A percentile compares a stretch with the other conserved stretches of the same genome.
Conservation (phyloP, 92 coral and sea anemone genomes). For the Phenganax subtilis region DNA sequence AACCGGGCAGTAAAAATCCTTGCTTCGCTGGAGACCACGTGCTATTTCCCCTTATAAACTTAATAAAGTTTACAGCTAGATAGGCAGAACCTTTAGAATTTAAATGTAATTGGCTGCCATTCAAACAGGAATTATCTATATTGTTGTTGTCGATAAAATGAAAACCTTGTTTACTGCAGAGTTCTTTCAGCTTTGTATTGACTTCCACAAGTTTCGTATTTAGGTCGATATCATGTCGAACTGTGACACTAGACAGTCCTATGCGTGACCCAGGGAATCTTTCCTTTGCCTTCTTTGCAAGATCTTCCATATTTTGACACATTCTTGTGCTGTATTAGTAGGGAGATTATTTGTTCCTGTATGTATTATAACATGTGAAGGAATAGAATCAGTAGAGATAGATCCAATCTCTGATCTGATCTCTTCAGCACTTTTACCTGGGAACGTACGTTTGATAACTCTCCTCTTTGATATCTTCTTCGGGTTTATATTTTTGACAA, state of each 20-base stretch:
- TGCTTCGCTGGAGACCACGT: too few species aligned
- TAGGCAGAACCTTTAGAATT: slow-evolving; percentile 36
- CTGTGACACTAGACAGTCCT: slow-evolving; percentile 48
- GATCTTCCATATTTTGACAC: slow-evolving; percentile 16
- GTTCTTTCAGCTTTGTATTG: slow-evolving; percentile 24
- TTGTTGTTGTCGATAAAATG: slow-evolving; percentile 23
- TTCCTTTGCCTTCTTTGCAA: slow-evolving; percentile 15
- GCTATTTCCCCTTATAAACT: background rate
- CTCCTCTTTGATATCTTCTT: slow-evolving; percentile 43
- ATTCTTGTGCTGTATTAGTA: too few species aligned
- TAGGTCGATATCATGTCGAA: slow-evolving; percentile 38
- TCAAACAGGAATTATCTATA: slow-evolving; percentile 47
- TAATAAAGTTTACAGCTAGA: slow-evolving; percentile 34
- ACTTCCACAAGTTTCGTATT: slow-evolving; percentile 16
- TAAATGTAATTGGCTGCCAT: slow-evolving; percentile 42
- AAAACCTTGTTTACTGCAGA: slow-evolving; percentile 14
- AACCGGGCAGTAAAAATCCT: too few species aligned
- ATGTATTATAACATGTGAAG: too few species aligned
- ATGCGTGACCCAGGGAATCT: slow-evolving; percentile 45
- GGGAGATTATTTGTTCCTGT: too few species aligned
- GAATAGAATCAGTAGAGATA: too few species aligned
- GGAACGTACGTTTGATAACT: too few species aligned
- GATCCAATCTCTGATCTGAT: too few species aligned
- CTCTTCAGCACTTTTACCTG: too few species aligned
- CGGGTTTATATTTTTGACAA: background rate